Evolutionary conservation across 2,113 vertebrate species (phyloP).

Genomic region (Parus major): DNA sequence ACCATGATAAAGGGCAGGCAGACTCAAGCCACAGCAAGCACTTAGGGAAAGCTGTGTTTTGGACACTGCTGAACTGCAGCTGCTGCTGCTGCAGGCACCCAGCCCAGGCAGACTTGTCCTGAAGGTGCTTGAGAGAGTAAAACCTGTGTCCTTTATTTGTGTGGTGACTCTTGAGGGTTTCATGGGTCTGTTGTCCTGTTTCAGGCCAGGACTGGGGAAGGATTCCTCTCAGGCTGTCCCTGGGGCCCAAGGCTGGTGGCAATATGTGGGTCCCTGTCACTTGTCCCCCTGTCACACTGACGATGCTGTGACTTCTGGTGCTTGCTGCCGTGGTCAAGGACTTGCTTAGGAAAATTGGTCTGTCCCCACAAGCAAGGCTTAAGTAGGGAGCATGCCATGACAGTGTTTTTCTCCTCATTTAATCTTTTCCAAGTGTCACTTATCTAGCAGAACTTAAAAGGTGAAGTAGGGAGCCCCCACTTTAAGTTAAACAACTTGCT

Average conservation of each 20-base stretch:
- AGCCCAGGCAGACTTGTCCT: not conserved
- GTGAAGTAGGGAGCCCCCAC: not conserved
- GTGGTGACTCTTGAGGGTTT: not conserved
- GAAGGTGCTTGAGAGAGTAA: accelerated
- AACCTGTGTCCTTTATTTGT: not conserved
- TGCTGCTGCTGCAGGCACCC: not conserved
- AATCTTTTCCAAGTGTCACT: not conserved
- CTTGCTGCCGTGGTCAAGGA: accelerated
- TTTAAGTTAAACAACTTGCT: not conserved
- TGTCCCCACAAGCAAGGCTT: no score
- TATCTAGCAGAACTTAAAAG: not conserved
- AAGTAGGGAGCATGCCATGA: accelerated
- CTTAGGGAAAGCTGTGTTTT: not conserved
- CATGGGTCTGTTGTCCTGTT: accelerated
- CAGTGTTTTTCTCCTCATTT: not conserved
- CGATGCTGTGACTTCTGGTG: accelerated
- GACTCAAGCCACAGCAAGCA: not conserved
- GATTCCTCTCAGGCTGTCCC: not conserved
- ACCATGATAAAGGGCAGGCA: not conserved
- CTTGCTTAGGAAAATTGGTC: accelerated
- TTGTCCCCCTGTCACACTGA: not conserved
- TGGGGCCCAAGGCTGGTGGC: accelerated
- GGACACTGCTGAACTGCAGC: not conserved
- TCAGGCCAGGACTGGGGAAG: not conserved
- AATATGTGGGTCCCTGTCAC: accelerated